Percentiles rank a stretch among this genome's conserved stretches.
Evolutionary conservation across 2,113 vertebrate species (phyloP).

Genomic region (Polyodon spathula): DNA sequence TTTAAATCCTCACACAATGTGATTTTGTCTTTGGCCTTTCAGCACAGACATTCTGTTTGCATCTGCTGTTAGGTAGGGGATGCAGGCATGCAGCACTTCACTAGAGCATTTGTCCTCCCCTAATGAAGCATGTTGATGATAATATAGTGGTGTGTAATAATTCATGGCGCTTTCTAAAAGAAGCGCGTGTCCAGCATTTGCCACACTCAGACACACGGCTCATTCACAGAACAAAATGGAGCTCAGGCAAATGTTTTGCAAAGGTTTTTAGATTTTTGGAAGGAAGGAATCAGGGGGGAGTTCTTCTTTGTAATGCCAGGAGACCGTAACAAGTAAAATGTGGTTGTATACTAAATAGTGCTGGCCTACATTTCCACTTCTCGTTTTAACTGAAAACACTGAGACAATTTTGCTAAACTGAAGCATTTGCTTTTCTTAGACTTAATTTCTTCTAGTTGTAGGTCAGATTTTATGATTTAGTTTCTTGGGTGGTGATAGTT

Average conservation of each 20-base stretch:
- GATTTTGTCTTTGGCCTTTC: slow-evolving; percentile 63
- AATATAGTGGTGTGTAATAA: slow-evolving; percentile 66
- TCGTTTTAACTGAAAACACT: too few species aligned
- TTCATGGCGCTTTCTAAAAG: slow-evolving; percentile 45
- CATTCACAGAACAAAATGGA: slow-evolving; percentile 30
- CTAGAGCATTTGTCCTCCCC: slow-evolving; percentile 59
- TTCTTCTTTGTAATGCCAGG: too few species aligned
- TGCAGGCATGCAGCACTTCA: slow-evolving; percentile 53
- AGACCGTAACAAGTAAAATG: too few species aligned
- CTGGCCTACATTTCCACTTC: too few species aligned
- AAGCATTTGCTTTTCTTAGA: too few species aligned
- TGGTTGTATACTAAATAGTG: too few species aligned
- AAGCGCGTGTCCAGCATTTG: slow-evolving; percentile 44
- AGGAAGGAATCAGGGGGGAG: too few species aligned
- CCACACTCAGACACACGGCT: slow-evolving; percentile 38
- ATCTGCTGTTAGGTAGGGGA: slow-evolving; percentile 54
- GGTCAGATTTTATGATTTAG: too few species aligned
- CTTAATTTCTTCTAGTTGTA: too few species aligned
- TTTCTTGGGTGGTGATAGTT: too few species aligned
- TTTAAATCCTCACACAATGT: slow-evolving; percentile 75
- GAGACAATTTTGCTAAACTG: too few species aligned
- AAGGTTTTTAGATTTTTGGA: too few species aligned
- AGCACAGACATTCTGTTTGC: slow-evolving; percentile 58
- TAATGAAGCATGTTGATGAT: slow-evolving; percentile 70
- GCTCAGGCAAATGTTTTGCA: slow-evolving; percentile 7